Base-by-base conservation (phyloP, 2,113 vertebrate genomes). In the Pterocles burchelli region DNA sequence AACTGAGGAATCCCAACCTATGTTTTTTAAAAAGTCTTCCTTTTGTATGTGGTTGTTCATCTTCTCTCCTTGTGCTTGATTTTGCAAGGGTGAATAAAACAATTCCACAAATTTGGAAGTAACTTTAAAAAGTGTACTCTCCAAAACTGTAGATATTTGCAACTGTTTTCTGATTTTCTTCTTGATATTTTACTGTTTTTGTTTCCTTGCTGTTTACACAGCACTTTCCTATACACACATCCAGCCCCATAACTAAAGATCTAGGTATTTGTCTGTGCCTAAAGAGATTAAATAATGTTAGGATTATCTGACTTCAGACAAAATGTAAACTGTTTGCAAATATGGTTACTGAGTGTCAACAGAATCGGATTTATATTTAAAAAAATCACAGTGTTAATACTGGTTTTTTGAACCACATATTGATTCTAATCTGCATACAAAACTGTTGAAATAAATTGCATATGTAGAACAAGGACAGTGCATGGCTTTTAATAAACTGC, bases 281-380 rank as follows among this genome's bases (percentile, higher is more conserved):
- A 49, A 95, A 79, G 21, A 80, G 43, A 85, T 78, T 86, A 89
- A 93, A 95, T 80, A 93, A 71, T 26, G 25, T 71, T 75, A 84
- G 29, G 28, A 61, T 76, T 91, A 88, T 78, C 59, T 93, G 59
- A 89, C 63, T 94, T 78, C 16, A 81, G 81, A 59, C 31, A 96
- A 89, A 93, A 72, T 19, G 12, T 84, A 86, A 88, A 78, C 81
- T 92, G 59, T 89, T 93, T 94, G 80, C 46, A 95, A 65, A 83
- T 85, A 54, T 88, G 48, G 20, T 91, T 89, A 58, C n/a, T 89
- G 81, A 70, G 74, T 73, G 70, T 58, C 67, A 94, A 74, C 34
- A 63, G 33, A 71, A 85, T 59, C 4, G 2, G 38, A 90, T 71
- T 85, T 76, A 31, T 58, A 59, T 73, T 89, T 15, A 6, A 17